phyloP scores from a whole-genome alignment of 53 echinoderm and acorn worm genomes.

The Holothuria leucospilota region DNA sequence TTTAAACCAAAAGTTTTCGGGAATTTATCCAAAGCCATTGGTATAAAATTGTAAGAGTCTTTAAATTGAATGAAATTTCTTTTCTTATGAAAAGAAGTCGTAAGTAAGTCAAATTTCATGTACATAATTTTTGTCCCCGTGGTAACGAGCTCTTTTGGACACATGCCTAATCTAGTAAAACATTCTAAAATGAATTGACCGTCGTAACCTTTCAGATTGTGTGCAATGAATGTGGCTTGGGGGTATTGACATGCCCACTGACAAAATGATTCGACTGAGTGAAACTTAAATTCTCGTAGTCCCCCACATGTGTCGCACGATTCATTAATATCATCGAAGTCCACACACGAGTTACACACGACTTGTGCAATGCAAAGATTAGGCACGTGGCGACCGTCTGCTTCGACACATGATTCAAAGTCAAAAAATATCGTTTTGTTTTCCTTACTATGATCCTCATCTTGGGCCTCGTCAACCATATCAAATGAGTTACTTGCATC shows the following conservation, averaged over 20 bases:
- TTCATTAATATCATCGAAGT: not conserved
- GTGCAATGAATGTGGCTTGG: constrained; percentile 8
- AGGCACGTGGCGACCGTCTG: constrained; percentile 16
- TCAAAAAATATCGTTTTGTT: not conserved
- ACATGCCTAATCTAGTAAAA: not conserved
- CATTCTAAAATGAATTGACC: constrained; percentile 18
- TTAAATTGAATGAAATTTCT: constrained; percentile 17
- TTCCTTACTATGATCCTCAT: not conserved
- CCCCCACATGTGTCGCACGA: not conserved
- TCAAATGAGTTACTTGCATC: too few relatives aligned
- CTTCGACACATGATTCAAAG: constrained; percentile 27
- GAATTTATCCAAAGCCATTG: constrained; percentile 21
- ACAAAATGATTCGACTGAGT: not conserved
- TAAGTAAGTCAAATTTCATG: not conserved
- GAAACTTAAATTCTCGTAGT: not conserved
- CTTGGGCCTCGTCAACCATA: too few relatives aligned
- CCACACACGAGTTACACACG: not conserved
- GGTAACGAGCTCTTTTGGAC: not conserved
- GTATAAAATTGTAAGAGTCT: constrained; percentile 45
- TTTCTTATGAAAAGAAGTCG: not conserved
- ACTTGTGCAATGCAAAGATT: constrained; percentile 5
- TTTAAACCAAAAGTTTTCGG: constrained; percentile 26
- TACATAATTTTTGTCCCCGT: constrained; percentile 19
- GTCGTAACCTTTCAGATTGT: constrained; percentile 48
- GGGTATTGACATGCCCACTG: constrained; percentile 1